These are phyloP conservation scores for Machimus rusticus DNA, from an alignment of 2,888 invertebrate genomes.

Conservation along the genomic window DNA sequence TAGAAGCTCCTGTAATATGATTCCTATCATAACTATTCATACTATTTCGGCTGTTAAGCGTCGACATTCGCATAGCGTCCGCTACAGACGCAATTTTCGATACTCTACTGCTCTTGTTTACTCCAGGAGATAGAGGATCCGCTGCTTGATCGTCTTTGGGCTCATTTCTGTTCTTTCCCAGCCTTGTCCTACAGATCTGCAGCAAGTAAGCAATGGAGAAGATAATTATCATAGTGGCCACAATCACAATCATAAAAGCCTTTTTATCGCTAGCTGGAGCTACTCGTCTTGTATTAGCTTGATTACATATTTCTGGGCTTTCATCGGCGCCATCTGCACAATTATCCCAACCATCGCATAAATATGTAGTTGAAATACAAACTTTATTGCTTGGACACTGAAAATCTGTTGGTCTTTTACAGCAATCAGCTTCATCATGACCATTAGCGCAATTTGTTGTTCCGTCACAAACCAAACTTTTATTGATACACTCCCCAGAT, in stretches of 20 bases:
- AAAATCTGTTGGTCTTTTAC: slow-evolving; percentile 69
- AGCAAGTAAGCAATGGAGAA: slow-evolving; percentile 66
- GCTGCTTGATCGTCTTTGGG: slow-evolving; percentile 71
- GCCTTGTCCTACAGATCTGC: slow-evolving; percentile 66
- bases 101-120: slow-evolving; percentile 60
- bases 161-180: slow-evolving; percentile 65
- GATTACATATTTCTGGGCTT: slow-evolving; percentile 69
- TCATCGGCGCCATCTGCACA: slow-evolving; percentile 87
- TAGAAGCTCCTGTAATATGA: slow-evolving; percentile 71
- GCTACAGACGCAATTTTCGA: slow-evolving; percentile 64
- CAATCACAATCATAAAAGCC: slow-evolving; percentile 67
- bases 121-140: slow-evolving; percentile 70
- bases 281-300: slow-evolving; percentile 62
- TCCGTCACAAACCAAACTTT: slow-evolving; percentile 69
- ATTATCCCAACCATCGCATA: slow-evolving; percentile 81
- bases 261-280: slow-evolving; percentile 64
- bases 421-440: slow-evolving; percentile 75
- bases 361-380: slow-evolving; percentile 72
- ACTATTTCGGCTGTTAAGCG: slow-evolving; percentile 69
- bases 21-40: slow-evolving; percentile 75
- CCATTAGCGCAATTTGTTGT: slow-evolving; percentile 73
- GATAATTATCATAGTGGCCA: slow-evolving; percentile 67
- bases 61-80: slow-evolving; percentile 71
- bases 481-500: slow-evolving; percentile 69
- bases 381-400: slow-evolving; percentile 77